These are phyloP conservation scores for Labeo catla DNA, from an alignment of 2,113 vertebrate genomes.

Conservation along the genomic window DNA sequence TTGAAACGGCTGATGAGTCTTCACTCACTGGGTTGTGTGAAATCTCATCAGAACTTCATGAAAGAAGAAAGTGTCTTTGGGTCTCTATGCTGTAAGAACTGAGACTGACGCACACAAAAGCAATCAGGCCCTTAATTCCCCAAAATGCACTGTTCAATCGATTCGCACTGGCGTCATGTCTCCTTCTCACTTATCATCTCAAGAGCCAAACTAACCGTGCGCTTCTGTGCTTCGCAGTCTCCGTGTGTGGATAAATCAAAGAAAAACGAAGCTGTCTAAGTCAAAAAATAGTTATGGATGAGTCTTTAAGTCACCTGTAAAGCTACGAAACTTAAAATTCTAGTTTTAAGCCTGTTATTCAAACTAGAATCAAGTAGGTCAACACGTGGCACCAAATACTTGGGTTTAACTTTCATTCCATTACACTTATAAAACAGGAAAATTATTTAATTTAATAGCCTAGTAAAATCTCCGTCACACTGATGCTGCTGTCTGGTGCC, in stretches of 20 bases:
- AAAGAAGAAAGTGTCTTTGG: not conserved
- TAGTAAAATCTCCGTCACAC: slow-evolving; percentile 8
- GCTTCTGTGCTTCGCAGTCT: slow-evolving; percentile 25
- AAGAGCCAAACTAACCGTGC: slow-evolving; percentile 7
- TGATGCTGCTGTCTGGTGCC: not conserved
- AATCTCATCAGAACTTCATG: not conserved
- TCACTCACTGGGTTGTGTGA: not conserved
- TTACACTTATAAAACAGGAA: slow-evolving; percentile 8
- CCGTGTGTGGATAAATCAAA: slow-evolving; percentile 23
- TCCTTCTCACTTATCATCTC: slow-evolving; percentile 1
- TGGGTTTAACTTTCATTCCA: slow-evolving; percentile 6
- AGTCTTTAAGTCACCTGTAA: not conserved
- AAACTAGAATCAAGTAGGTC: not conserved
- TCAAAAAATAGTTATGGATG: not conserved
- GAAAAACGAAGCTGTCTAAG: not conserved
- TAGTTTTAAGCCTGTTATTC: not conserved
- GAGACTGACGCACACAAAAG: slow-evolving; percentile 37
- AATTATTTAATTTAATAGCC: slow-evolving; percentile 4
- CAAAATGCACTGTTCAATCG: slow-evolving; percentile 46
- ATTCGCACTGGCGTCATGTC: not conserved
- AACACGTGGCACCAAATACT: not conserved
- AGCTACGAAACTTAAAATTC: not conserved
- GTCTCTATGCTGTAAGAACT: not conserved
- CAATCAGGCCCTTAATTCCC: slow-evolving; percentile 51
- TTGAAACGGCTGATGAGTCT: not conserved